Evolutionary conservation across 2,888 invertebrate genomes (phyloP).

Genomic region (Campoletis raptor): DNA sequence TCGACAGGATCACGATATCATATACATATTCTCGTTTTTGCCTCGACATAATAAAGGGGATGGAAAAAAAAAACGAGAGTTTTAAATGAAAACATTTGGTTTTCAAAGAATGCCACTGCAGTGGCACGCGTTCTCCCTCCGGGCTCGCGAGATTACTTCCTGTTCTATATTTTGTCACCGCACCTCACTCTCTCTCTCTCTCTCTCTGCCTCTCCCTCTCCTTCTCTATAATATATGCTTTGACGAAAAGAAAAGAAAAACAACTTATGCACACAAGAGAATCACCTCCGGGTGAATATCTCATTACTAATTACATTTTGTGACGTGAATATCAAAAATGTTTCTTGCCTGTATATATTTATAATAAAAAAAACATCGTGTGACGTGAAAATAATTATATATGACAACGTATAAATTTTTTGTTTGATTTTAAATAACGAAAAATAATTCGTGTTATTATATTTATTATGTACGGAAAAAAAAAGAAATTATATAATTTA

Average conservation of each 20-base stretch:
- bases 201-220: neutral
- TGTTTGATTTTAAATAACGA: neutral
- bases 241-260: conserved; percentile 22
- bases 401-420: neutral
- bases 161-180: conserved; percentile 32
- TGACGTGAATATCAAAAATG: neutral
- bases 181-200: neutral
- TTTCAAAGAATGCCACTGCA: conserved; percentile 62
- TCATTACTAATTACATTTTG: conserved; percentile 51
- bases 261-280: conserved; percentile 31
- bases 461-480: neutral
- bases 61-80: neutral
- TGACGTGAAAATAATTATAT: neutral
- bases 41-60: neutral
- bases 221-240: neutral
- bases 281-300: conserved; percentile 46
- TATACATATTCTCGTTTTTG: neutral
- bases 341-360: neutral
- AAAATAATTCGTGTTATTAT: neutral
- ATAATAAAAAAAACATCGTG: neutral
- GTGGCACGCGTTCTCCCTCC: conserved; percentile 56
- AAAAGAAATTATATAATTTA: neutral
- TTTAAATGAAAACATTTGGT: conserved; percentile 69
- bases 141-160: conserved; percentile 62
- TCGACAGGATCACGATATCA: conserved; percentile 15